A percentile compares a stretch with the other conserved stretches of the same genome.
Conservation (phyloP, 2,113 vertebrate species). For the Perca fluviatilis region DNA sequence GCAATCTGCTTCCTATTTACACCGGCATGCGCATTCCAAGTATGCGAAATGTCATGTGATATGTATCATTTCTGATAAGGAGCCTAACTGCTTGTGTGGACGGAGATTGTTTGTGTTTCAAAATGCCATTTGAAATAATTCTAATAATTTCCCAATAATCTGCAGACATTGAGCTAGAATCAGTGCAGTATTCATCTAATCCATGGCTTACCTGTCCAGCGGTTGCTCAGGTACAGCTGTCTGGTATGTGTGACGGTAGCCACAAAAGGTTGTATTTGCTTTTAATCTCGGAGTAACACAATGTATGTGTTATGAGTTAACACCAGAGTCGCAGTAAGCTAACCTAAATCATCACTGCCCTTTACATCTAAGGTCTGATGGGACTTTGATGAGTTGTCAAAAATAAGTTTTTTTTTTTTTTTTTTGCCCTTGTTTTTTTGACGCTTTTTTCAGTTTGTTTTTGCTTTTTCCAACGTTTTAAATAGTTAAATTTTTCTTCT, state of each 20-base stretch:
- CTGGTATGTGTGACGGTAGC: neutral
- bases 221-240: slow-evolving; percentile 8
- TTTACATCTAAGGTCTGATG: neutral
- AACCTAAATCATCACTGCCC: neutral
- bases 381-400: neutral
- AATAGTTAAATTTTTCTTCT: too few species aligned
- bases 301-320: neutral
- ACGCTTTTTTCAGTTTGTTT: too few species aligned
- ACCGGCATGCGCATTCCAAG: too few species aligned
- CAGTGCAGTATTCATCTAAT: neutral
- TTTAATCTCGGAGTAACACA: slow-evolving; percentile 3
- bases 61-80: too few species aligned
- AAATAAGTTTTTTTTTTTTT: neutral
- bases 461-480: too few species aligned
- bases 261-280: neutral
- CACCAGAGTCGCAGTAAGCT: neutral
- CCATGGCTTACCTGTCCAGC: neutral
- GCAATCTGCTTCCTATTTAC: too few species aligned
- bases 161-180: neutral
- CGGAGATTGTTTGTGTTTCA: too few species aligned
- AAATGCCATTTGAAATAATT: too few species aligned
- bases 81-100: too few species aligned
- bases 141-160: too few species aligned
- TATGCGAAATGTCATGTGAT: too few species aligned
- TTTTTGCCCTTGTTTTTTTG: too few species aligned